Base-by-base conservation (phyloP, 2,888 invertebrate species). In the Lasioglossum villosulum region DNA sequence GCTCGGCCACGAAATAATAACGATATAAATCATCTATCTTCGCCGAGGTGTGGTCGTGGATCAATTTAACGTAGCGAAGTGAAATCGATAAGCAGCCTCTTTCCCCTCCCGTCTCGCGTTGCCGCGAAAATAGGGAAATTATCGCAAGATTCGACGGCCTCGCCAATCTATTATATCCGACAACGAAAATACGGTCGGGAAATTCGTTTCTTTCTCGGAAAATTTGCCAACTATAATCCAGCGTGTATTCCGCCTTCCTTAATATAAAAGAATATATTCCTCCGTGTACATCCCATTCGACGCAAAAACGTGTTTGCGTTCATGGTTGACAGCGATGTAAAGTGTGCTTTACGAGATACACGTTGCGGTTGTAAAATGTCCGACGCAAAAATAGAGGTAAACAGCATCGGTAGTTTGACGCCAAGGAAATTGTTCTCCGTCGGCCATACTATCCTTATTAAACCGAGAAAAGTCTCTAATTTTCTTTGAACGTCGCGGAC, bases 21-120 rank as follows among this genome's bases (percentile, higher is more conserved):
- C 91, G 90, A 93, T 90, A 94, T 93, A 92, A 92, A 93, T 93
- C 93, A 93, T 91, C 91, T 86, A 85, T 75, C 82, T 56, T 78
- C 75, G 83, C 78, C 80, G 39, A 78, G 83, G 83, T 75, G 80
- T 52, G 87, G 86, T 42, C 80, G 42, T 45, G 42, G 72, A 86
- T 76, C 88, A 73, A 89, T 89, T 87, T 87, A 85, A 87, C 85
- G 78, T 48, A 71, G 70, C 37, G 71, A 68, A 75, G 66, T 72
- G 66, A 52, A 56, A 86, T 89, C 90, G 82, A 78, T 75, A 39
- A 75, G 88, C 88, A 74, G 19, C 45, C 59, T 66, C 27, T 30
- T 23, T 6, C 16, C 56, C 56, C 56, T n/a, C 30, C 27, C 56
- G 23, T n/a, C 23, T 19, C 48, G 2, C 12, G 14, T 14, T 39